Base-by-base conservation (phyloP, 2,888 invertebrate species). In the Pandemis heparana region DNA sequence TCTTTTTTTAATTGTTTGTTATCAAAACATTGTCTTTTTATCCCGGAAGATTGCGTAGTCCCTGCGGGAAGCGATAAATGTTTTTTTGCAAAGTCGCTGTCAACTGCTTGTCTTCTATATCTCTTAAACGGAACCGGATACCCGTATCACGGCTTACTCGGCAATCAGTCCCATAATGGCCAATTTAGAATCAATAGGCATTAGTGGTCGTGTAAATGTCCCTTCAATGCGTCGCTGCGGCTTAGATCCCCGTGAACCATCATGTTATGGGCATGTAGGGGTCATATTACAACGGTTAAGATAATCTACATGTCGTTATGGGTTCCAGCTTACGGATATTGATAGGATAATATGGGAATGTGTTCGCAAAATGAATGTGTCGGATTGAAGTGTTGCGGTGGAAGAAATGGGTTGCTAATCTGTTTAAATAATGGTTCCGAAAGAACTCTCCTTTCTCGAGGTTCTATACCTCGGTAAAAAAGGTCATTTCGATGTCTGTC, bases 131-230 rank as follows among this genome's bases (percentile, higher is more conserved):
- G 10, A 46, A 10, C 46, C 1, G 46, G 23, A 32, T 32, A 32
- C 4, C 23, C 2, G 23, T 0, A 2, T 32, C 23, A 32, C 16
- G 48, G 48, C 46, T 53, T 43, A 63, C 39, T 5, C 14, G 8
- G 14, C 46, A 60, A 71, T 60, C 16, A 46, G 16, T 39, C 23
- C 4, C 10, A 16, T 61, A 51, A 61, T 60, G 9, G 41, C 60
- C 60, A 51, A 23, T 48, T 65, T 39, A 18, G 10, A 60, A 61
- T 71, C 71, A 66, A 71, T 51, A 51, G 65, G 60, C 66, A 32
- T 71, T 71, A 51, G 48, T 14, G 60, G 56, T 14, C 65, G n/a
- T 46, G 59, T 60, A 59, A 71, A 32, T 39, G 39, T 53, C 53
- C 18, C 53, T 8, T 5, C 16, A 3, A 53, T n/a, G 18, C 16